Evolutionary conservation across 2,113 vertebrate genomes (phyloP), one percentile per base, ranked within the genome.

Genomic region (Pangasianodon hypophthalmus): DNA sequence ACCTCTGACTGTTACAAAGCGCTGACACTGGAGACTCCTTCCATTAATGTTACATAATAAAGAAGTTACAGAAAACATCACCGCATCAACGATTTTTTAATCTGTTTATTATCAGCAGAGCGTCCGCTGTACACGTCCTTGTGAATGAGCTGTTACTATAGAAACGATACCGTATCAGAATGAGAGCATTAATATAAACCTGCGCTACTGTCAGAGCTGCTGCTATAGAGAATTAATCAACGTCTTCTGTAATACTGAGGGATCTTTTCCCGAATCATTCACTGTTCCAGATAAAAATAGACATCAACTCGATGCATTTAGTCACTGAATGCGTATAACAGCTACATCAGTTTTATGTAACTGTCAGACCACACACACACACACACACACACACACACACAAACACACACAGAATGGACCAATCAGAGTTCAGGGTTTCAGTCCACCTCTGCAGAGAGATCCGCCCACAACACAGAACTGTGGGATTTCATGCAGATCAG

Each of bases 401-500:
- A 79, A 10, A 79, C 73, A 77, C 41, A 26, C 24, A 44, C n/a
- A 75, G 2, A 69, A 41, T 9, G 26, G 11, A 84, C 80, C 87
- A 88, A 73, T 88, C 62, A 83, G 79, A 73, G 62, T 46, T 46
- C 29, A 83, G 46, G n/a, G n/a, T n/a, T 44, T 26, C 37, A 56
- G 62, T 84, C 80, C 87, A 58, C 87, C 87, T 88, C 87, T 88
- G 80, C 87, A 84, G 46, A 52, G 62, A 54, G 29, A 56, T 56
- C 32, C 48, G 37, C 87, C 87, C 80, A 88, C 87, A 29, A 13
- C 50, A 79, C 44, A 79, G 44, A 48, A 2, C 44, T 48, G 19
- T 46, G 44, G 21, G 44, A 29, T 48, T 77, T 48, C 75, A 79
- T 1, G 0, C 24, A 77, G 71, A 75, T 75, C 37, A 75, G 37